Conservation (phyloP, 1,140 invertebrate species). For the Drosophila tropicalis region DNA sequence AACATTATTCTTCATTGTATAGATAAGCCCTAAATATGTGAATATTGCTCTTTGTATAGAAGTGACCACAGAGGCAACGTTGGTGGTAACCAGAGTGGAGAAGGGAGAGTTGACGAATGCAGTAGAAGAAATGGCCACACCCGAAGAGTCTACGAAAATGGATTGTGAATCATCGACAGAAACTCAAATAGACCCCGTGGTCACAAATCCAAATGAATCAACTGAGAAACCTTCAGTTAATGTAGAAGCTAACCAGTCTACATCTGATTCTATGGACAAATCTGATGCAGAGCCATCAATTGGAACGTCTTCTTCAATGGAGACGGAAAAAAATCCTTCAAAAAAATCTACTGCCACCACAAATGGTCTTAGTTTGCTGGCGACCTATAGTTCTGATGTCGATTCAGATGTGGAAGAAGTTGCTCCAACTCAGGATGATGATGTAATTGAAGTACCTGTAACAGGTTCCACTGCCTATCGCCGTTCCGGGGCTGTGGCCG, state of each 20-base stretch:
- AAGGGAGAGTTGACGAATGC: not conserved
- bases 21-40: not conserved
- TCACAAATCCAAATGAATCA: not conserved
- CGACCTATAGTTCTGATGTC: constrained; percentile 64
- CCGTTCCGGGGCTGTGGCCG: constrained; percentile 46
- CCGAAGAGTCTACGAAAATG: constrained; percentile 17
- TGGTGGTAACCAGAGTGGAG: not conserved
- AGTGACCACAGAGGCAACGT: not conserved
- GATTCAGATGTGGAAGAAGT: constrained; percentile 48
- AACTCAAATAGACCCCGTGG: not conserved
- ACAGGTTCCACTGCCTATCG: constrained; percentile 25
- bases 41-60: not conserved
- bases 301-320: not conserved
- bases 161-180: constrained; percentile 21
- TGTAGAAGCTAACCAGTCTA: not conserved
- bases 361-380: constrained; percentile 61
- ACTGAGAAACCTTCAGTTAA: not conserved
- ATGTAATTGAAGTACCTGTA: constrained; percentile 66
- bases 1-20: not conserved
- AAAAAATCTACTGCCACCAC: not conserved
- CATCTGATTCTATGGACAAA: too few relatives aligned
- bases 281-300: too few relatives aligned
- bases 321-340: not conserved
- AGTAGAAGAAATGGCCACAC: not conserved
- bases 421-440: constrained; percentile 47